These are phyloP conservation scores for Felis chaus DNA, from an alignment of 2,113 vertebrate genomes.

Conservation along the genomic window DNA sequence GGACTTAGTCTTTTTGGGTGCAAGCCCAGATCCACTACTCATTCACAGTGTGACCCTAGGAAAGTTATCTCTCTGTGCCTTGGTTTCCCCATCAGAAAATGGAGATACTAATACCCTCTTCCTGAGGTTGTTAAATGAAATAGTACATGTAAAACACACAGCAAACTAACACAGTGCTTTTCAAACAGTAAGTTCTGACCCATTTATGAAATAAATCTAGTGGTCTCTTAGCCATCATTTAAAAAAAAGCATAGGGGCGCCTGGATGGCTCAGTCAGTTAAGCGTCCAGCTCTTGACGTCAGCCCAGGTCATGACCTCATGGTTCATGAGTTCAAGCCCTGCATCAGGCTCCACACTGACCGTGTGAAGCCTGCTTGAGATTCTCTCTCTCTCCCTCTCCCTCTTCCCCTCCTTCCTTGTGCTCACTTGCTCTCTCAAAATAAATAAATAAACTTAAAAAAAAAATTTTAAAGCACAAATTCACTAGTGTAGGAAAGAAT, in stretches of 20 bases:
- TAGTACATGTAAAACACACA: neutral
- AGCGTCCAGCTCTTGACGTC: too few species aligned
- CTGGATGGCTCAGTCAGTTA: too few species aligned
- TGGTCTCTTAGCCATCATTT: neutral
- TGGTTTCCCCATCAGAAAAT: neutral
- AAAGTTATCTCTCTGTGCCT: neutral
- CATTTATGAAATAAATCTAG: neutral
- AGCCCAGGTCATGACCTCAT: too few species aligned
- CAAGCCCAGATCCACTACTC: neutral
- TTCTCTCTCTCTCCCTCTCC: too few species aligned
- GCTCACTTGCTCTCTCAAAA: too few species aligned
- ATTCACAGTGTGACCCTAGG: neutral
- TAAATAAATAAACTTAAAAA: too few species aligned
- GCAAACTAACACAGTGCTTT: neutral
- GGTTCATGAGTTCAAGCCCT: too few species aligned
- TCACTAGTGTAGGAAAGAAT: neutral
- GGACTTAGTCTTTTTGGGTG: neutral
- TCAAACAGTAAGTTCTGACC: slow-evolving; percentile 5
- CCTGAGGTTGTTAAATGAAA: neutral
- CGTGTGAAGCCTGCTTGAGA: too few species aligned
- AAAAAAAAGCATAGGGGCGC: too few species aligned
- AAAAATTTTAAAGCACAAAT: neutral
- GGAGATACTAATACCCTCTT: neutral
- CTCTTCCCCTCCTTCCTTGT: too few species aligned
- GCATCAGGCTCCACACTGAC: too few species aligned